These are phyloP conservation scores for Martes martes DNA, from an alignment of 2,113 vertebrate genomes.

Conservation along the genomic window DNA sequence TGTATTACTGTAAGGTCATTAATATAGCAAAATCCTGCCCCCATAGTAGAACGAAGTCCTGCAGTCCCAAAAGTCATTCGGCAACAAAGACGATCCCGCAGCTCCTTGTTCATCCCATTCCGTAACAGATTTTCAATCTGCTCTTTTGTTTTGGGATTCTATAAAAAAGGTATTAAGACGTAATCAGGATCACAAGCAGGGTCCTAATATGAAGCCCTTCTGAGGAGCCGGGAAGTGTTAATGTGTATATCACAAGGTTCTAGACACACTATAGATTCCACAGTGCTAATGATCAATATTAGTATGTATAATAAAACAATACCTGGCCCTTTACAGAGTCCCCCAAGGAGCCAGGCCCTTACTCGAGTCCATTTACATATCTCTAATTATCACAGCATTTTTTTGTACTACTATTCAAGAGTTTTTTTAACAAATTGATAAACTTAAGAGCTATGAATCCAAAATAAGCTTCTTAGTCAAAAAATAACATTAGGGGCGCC, in stretches of 20 bases:
- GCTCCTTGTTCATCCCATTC: slow-evolving; percentile 82
- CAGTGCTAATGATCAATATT: neutral
- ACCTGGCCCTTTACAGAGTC: neutral
- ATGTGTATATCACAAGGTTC: neutral
- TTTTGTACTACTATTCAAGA: neutral
- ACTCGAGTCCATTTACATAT: neutral
- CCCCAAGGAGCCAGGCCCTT: neutral
- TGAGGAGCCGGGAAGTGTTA: neutral
- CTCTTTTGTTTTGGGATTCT: slow-evolving; percentile 91
- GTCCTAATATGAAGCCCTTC: neutral
- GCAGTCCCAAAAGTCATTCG: slow-evolving; percentile 94
- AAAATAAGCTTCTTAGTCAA: neutral
- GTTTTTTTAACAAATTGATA: neutral
- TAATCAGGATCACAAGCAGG: neutral
- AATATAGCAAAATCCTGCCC: slow-evolving; percentile 93
- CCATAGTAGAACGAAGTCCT: slow-evolving; percentile 93
- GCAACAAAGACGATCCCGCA: slow-evolving; percentile 88
- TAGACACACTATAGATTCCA: neutral
- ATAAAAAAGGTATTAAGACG: neutral
- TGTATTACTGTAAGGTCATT: slow-evolving; percentile 98
- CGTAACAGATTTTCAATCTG: slow-evolving; percentile 88
- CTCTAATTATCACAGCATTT: neutral
- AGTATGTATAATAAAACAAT: neutral
- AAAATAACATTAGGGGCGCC: neutral
- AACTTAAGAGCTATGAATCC: neutral